Evolutionary conservation across 92 coral and sea anemone species (phyloP), one percentile per base, ranked within the genome.

Genomic region (Plumapathes pennacea): DNA sequence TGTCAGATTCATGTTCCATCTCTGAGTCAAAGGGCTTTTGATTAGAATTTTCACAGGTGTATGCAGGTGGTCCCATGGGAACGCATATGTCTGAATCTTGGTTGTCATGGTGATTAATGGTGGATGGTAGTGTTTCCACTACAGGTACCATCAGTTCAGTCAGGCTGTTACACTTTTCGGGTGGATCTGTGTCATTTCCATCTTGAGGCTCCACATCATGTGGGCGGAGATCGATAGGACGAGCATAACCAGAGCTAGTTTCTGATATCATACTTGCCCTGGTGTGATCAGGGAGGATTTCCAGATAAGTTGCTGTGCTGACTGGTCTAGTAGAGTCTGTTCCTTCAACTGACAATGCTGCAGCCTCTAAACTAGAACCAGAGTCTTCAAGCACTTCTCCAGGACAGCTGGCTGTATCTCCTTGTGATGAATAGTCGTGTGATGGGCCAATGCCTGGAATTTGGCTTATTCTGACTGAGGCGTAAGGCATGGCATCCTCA

Each of bases 241-340:
- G 72, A 30, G 96, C 96, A 73, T 88, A 88, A 0, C 96, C 96
- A 3, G 96, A 88, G 40, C 96, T 88, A 33, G 96, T 88, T 32
- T 88, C 96, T 25, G 96, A 88, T 22, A 88, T 62, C 10, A 77
- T 46, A 28, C 90, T 84, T 45, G 74, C 79, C 41, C 90, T 78
- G 36, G 46, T 32, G 32, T 44, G 31, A 56, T 54, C 73, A 46
- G 69, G 78, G 46, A 60, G 52, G 41, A 71, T 48, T 25, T 71
- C 78, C 25, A 60, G 52, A 32, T 71, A 71, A 8, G 54, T 48
- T 21, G 56, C 50, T n/a, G 77, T 30, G 47, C 62, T 50, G 10
- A 10, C 50, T 27, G 83, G 65, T 7, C 96, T 81, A 37, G 81
- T 81, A 28, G 85, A 67, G 56, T 70, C 67, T 3, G 43, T 25